Base-by-base conservation (phyloP, 2,888 invertebrate species). In the Athalia rosae region DNA sequence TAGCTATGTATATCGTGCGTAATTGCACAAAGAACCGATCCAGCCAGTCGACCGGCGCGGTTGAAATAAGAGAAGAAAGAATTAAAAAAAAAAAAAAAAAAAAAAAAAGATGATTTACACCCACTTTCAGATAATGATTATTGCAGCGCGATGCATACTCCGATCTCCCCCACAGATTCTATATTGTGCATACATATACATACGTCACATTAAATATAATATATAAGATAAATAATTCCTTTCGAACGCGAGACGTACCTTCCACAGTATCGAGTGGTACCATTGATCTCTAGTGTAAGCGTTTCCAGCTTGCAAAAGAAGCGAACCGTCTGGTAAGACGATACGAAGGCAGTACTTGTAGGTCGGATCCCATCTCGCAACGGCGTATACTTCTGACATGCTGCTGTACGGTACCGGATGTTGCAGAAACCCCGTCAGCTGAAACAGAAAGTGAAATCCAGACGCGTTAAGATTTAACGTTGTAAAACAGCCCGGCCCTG, bases 211-310 rank as follows among this genome's bases (percentile, higher is more conserved):
- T 28, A 28, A 28, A 28, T 28, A 28, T 28, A 28, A 28, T 28
- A 28, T 28, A 28, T 28, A 28, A 28, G 28, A 28, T 28, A 28
- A 28, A 28, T 28, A 28, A 28, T 28, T 28, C 28, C 47, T 67
- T 47, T 45, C 6, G n/a, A 9, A 47, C 9, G 15, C 5, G 8
- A 11, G 8, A 86, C 92, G 91, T 89, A 95, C 95, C 93, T 93
- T 93, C 95, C 95, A 96, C 79, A 94, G 91, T 84, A 96, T 94
- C 76, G 96, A 95, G 88, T 95, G 93, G 82, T 93, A 93, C 95
- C 95, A 96, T 89, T 96, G 95, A 91, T 96, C 95, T 87, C 96
- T 91, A n/a, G 94, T 92, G 86, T 95, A 95, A 62, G 94, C 93
- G 87, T 95, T 95, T 85, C 93, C 94, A 53, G 95, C 94, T 94